These are phyloP conservation scores for Bombycilla garrulus DNA, from an alignment of 2,113 vertebrate species.

Conservation along the genomic window DNA sequence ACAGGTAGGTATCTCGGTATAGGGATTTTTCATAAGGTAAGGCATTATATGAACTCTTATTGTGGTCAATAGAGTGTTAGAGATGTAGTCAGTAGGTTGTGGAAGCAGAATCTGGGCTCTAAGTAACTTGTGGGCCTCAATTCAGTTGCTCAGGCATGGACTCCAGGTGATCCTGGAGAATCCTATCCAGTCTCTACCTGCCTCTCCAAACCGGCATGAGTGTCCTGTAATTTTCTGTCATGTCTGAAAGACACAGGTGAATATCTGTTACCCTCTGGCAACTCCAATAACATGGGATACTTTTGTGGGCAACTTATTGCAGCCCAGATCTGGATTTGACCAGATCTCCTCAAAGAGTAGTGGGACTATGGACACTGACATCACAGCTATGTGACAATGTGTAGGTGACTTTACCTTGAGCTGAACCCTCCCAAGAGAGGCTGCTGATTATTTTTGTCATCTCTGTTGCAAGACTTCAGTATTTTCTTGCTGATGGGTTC, in stretches of 20 bases:
- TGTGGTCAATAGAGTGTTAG: background rate
- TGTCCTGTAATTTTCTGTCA: background rate
- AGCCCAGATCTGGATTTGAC: background rate
- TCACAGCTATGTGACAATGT: background rate
- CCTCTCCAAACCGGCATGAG: background rate
- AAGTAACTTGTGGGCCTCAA: background rate
- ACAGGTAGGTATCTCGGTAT: background rate
- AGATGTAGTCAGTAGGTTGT: background rate
- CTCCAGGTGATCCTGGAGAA: background rate
- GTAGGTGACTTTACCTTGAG: background rate
- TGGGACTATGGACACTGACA: background rate
- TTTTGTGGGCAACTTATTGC: background rate
- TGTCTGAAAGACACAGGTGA: background rate
- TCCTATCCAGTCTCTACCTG: background rate
- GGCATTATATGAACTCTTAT: background rate
- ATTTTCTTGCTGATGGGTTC: background rate
- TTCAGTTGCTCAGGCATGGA: background rate
- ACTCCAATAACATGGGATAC: background rate
- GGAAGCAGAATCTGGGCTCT: background rate
- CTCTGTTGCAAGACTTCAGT: background rate
- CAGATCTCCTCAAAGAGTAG: background rate
- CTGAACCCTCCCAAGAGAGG: background rate
- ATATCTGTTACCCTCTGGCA: background rate
- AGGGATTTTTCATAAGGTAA: background rate
- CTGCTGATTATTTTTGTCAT: background rate